A percentile compares a stretch with the other conserved stretches of the same genome.
These are phyloP conservation scores for Columbina picui DNA, from an alignment of 2,113 vertebrate species.

Conservation along the genomic window DNA sequence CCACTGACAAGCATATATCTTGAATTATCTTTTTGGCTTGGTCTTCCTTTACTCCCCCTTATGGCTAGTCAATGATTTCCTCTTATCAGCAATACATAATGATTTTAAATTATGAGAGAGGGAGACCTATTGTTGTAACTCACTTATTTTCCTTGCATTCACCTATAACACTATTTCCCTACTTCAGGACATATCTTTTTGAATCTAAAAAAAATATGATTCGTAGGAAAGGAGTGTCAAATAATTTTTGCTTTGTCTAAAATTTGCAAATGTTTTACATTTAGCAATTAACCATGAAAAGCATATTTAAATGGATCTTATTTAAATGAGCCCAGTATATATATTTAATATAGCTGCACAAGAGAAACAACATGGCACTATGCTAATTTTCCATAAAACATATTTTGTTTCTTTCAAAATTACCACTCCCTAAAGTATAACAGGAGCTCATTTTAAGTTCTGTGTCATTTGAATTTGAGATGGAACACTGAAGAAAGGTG, in stretches of 20 bases:
- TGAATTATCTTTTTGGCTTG: neutral
- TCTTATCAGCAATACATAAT: neutral
- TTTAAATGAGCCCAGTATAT: neutral
- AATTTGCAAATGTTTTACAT: slow-evolving; percentile 46
- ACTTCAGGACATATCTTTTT: slow-evolving; percentile 50
- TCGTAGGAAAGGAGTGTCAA: slow-evolving; percentile 43
- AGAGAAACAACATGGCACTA: neutral
- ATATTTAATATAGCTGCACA: neutral
- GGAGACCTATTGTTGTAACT: neutral
- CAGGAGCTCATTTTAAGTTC: slow-evolving; percentile 32
- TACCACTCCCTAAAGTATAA: slow-evolving; percentile 30
- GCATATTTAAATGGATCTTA: slow-evolving; percentile 6
- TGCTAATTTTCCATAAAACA: neutral
- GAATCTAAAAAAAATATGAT: neutral
- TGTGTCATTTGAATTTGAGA: slow-evolving; percentile 45
- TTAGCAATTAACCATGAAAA: slow-evolving; percentile 39
- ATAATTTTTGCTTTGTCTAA: slow-evolving; percentile 44
- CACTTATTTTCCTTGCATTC: neutral
- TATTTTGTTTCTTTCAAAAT: slow-evolving; percentile 15
- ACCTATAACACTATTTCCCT: slow-evolving; percentile 12
- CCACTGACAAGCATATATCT: neutral
- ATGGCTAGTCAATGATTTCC: neutral
- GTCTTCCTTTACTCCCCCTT: neutral
- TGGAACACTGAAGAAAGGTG: slow-evolving; percentile 23
- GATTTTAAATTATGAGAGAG: neutral